These are phyloP conservation scores for Rhinoderma darwinii DNA, from an alignment of 2,113 vertebrate species.

Conservation along the genomic window DNA sequence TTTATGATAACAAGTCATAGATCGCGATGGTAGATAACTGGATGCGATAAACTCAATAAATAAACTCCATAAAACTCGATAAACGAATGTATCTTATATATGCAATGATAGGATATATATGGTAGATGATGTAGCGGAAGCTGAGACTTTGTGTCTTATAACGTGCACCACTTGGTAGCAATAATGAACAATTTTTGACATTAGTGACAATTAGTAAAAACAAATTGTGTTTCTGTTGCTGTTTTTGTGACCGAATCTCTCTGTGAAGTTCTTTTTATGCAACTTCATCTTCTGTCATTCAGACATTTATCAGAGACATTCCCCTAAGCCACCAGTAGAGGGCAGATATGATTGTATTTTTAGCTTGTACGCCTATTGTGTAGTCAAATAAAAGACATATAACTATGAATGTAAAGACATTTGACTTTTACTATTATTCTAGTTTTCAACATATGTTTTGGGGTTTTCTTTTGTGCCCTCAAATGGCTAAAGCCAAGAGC, in stretches of 20 bases:
- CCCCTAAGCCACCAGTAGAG: constrained; percentile 40
- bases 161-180: not conserved
- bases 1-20: too few relatives aligned
- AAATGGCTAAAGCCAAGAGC: too few relatives aligned
- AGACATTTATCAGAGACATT: not conserved
- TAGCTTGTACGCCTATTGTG: not conserved
- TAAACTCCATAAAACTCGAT: too few relatives aligned
- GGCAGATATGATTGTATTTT: constrained; percentile 26
- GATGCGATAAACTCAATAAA: too few relatives aligned
- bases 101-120: too few relatives aligned
- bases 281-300: not conserved
- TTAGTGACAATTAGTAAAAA: not conserved
- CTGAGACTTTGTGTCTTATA: not conserved
- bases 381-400: not conserved
- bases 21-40: too few relatives aligned
- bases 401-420: not conserved
- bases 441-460: too few relatives aligned
- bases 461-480: too few relatives aligned
- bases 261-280: not conserved
- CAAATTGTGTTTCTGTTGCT: not conserved
- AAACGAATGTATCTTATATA: too few relatives aligned
- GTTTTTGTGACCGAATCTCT: not conserved
- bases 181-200: not conserved
- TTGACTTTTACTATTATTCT: too few relatives aligned
- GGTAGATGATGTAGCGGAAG: too few relatives aligned